phyloP scores from a whole-genome alignment of 2,888 invertebrate genomes.

The Willowsia nigromaculata region DNA sequence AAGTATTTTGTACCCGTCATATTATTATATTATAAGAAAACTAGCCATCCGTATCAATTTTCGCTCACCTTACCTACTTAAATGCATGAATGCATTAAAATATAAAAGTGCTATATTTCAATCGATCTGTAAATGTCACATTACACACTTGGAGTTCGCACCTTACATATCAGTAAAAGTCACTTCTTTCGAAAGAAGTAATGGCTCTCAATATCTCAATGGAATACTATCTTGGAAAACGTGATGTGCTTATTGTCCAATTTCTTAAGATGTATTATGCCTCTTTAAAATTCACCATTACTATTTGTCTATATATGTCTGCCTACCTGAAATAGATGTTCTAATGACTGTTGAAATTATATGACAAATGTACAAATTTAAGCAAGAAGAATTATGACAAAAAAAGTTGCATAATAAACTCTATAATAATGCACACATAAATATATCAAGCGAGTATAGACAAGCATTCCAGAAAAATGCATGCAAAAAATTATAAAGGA shows the following conservation, averaged over 20 bases:
- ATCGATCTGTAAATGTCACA: conserved; percentile 48
- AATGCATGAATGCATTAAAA: conserved; percentile 51
- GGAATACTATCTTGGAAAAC: conserved; percentile 30
- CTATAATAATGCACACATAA: too few relatives aligned
- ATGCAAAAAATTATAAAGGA: too few relatives aligned
- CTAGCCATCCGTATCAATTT: conserved; percentile 66
- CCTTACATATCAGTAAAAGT: conserved; percentile 55
- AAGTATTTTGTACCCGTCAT: not conserved
- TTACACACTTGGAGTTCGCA: conserved; percentile 41
- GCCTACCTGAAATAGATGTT: too few relatives aligned
- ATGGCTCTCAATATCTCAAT: conserved; percentile 51
- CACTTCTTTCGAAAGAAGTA: conserved; percentile 47
- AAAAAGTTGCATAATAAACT: too few relatives aligned
- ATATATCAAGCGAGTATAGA: too few relatives aligned
- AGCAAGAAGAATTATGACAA: too few relatives aligned
- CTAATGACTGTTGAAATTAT: too few relatives aligned
- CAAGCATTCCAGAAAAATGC: too few relatives aligned
- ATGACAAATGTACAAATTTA: too few relatives aligned
- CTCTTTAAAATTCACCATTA: not conserved
- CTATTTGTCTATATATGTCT: not conserved
- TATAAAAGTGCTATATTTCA: conserved; percentile 39
- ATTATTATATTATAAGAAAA: conserved; percentile 23
- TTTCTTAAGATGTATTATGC: not conserved
- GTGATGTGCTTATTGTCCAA: conserved; percentile 11
- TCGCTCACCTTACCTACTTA: conserved; percentile 37